Evolutionary conservation across 2,797 vertebrate species (phyloP).

Genomic region (Rhinophrynus dorsalis): DNA sequence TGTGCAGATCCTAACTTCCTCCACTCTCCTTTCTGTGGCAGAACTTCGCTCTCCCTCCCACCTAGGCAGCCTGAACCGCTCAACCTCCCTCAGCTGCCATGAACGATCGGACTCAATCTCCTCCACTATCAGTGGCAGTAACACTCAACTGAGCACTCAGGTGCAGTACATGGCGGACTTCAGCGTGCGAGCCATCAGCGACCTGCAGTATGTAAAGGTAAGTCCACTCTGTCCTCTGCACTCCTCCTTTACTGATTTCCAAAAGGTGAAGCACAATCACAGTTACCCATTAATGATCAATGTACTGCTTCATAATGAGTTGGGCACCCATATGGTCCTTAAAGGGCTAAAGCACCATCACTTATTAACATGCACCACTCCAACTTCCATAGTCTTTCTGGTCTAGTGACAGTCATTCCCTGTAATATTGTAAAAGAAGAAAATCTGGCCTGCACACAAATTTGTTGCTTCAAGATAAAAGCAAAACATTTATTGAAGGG

Average conservation of each 20-base stretch:
- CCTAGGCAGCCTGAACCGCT: slow-evolving; percentile 79
- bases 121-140: slow-evolving; percentile 78
- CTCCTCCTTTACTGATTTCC: not conserved
- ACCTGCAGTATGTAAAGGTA: slow-evolving; percentile 93
- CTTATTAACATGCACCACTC: too few relatives aligned
- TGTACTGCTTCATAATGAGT: too few relatives aligned
- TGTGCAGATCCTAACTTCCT: not conserved
- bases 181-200: slow-evolving; percentile 84
- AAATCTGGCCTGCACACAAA: too few relatives aligned
- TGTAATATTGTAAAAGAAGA: too few relatives aligned
- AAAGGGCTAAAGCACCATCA: too few relatives aligned
- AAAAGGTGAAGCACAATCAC: too few relatives aligned
- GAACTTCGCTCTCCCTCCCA: slow-evolving; percentile 84
- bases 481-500: too few relatives aligned
- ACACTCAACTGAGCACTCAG: slow-evolving; percentile 68
- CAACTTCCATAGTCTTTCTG: too few relatives aligned
- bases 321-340: too few relatives aligned
- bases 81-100: slow-evolving; percentile 75
- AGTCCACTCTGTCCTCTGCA: not conserved
- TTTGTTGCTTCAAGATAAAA: too few relatives aligned
- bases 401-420: too few relatives aligned
- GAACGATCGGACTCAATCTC: slow-evolving; percentile 73
- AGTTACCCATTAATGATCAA: too few relatives aligned
- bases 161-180: slow-evolving; percentile 87
- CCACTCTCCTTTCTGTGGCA: slow-evolving; percentile 52